These are phyloP conservation scores for Anabas testudineus DNA, from an alignment of 2,797 vertebrate species.

Conservation along the genomic window DNA sequence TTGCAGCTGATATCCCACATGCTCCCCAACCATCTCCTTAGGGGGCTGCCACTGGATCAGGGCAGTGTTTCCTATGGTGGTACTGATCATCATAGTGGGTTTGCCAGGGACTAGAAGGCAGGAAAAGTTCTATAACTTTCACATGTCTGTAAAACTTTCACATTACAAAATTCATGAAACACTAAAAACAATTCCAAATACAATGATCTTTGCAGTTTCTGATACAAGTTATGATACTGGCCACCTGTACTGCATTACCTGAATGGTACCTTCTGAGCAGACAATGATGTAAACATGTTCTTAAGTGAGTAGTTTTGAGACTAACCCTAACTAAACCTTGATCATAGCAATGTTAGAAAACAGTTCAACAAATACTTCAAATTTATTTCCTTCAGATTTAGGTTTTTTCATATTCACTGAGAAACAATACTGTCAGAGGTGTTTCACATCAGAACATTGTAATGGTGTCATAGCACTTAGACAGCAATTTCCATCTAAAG, in stretches of 20 bases:
- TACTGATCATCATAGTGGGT: conserved; percentile 97
- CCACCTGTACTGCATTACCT: neutral
- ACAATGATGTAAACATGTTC: neutral
- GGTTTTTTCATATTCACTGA: too few relatives aligned
- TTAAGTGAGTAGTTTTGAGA: neutral
- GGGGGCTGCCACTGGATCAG: conserved; percentile 98
- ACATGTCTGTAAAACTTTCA: neutral
- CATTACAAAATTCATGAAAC: neutral
- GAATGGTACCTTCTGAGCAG: neutral
- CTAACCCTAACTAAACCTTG: neutral
- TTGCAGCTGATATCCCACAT: conserved; percentile 93
- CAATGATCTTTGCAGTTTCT: too few relatives aligned
- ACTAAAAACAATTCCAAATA: neutral
- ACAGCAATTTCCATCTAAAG: too few relatives aligned
- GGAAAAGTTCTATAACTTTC: neutral
- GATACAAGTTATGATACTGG: neutral
- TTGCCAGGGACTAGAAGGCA: conserved; percentile 89
- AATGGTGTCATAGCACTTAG: too few relatives aligned
- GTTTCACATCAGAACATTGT: too few relatives aligned
- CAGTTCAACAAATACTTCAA: neutral
- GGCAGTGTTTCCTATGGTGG: conserved; percentile 94
- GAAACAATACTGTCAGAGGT: too few relatives aligned
- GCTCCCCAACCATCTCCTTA: conserved; percentile 93
- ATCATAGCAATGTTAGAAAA: neutral
- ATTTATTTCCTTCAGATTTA: too few relatives aligned